Evolutionary conservation across 2,888 invertebrate species (phyloP).

Genomic region (Meiosimyza decipiens): DNA sequence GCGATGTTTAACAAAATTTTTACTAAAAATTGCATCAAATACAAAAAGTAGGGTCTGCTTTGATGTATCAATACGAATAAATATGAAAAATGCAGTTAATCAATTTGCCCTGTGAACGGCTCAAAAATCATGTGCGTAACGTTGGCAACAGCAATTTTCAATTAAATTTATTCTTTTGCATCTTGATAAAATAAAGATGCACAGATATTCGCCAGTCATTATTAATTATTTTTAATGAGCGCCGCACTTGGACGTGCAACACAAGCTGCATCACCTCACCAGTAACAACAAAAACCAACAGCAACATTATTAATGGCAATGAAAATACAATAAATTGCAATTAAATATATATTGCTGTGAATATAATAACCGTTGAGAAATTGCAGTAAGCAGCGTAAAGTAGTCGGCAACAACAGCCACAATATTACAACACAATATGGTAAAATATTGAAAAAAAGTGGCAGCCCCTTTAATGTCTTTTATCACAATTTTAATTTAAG

Average conservation of each 20-base stretch:
- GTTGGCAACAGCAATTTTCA: slow-evolving; percentile 8
- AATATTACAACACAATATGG: not conserved
- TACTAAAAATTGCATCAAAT: no score
- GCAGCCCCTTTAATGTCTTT: no score
- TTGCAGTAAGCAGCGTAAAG: not conserved
- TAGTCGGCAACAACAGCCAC: not conserved
- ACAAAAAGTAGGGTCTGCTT: no score
- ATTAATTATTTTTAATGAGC: slow-evolving; percentile 15
- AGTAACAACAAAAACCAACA: not conserved
- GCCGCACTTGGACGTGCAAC: not conserved
- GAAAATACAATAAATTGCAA: not conserved
- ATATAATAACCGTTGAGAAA: not conserved
- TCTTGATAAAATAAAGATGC: no score
- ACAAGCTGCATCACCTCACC: not conserved
- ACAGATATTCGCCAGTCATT: not conserved
- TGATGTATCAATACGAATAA: no score
- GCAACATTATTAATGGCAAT: not conserved
- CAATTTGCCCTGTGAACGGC: no score
- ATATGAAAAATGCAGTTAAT: no score
- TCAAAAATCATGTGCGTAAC: no score
- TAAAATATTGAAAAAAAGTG: no score
- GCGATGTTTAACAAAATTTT: no score
- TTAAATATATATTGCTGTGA: not conserved
- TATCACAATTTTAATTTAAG: no score
- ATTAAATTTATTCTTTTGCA: slow-evolving; percentile 4